A percentile compares a stretch with the other conserved stretches of the same genome.
phyloP scores from a whole-genome alignment of 2,888 invertebrate species.

The Sthenelais limicola region DNA sequence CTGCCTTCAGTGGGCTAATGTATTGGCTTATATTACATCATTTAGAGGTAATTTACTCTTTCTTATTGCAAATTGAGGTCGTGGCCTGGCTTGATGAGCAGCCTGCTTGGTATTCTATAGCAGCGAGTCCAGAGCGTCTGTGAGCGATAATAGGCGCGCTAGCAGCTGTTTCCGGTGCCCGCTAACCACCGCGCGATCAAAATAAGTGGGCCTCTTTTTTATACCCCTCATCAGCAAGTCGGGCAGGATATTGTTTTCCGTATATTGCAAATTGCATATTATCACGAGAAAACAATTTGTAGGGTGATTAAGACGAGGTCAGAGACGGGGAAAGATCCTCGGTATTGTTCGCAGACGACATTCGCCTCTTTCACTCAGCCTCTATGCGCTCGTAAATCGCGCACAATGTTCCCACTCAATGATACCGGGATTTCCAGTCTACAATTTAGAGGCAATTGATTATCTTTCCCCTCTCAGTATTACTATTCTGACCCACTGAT shows the following conservation, averaged over 20 bases:
- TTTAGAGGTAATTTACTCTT: constrained; percentile 39
- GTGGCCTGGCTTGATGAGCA: constrained; percentile 11
- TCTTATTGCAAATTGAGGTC: constrained; percentile 40
- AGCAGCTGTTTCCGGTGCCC: constrained; percentile 38
- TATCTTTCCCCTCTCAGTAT: constrained; percentile 5
- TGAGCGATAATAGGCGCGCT: constrained; percentile 37
- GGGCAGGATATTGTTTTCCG: constrained; percentile 36
- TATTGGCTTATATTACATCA: constrained; percentile 38
- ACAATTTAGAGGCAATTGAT: constrained; percentile 36
- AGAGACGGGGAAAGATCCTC: not conserved
- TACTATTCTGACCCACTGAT: constrained; percentile 5
- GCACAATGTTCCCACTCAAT: constrained; percentile 12
- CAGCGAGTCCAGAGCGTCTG: not conserved
- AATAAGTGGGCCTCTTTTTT: constrained; percentile 35
- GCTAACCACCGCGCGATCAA: constrained; percentile 31
- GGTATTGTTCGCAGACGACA: constrained; percentile 18
- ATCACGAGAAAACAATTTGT: constrained; percentile 37
- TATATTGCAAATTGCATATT: constrained; percentile 40
- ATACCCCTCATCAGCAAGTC: constrained; percentile 9
- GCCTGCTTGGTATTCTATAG: constrained; percentile 25
- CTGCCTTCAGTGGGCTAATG: constrained; percentile 21
- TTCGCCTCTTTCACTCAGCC: not conserved
- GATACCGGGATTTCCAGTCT: constrained; percentile 13
- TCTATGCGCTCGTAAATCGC: constrained; percentile 3
- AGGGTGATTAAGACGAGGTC: constrained; percentile 19